Base-by-base conservation (phyloP, 2,113 vertebrate genomes). In the Nothobranchius kuhntae region DNA sequence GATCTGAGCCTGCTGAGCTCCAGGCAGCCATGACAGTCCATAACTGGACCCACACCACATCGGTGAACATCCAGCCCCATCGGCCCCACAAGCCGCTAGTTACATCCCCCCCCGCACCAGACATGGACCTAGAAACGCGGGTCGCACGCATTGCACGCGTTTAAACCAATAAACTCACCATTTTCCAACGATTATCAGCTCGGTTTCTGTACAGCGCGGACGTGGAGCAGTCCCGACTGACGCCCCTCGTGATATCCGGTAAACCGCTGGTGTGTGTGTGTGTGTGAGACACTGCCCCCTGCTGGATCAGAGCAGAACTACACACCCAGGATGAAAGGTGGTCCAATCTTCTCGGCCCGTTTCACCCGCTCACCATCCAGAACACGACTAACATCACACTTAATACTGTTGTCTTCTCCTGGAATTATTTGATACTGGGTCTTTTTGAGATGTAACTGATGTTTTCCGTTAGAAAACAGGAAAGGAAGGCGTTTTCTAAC, bases 21-120 rank as follows among this genome's bases (percentile, higher is more conserved):
- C 81, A 71, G 26, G 64, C 83, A 48, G 80, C 75, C 78, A 76
- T 36, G 21, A 21, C 12, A 57, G 86, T 45, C 89, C 89, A 90
- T n/a, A n/a, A n/a, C n/a, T n/a, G n/a, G n/a, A 21, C 21, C 21
- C 21, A 21, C 21, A 21, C 21, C 21, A 24, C 14, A 36, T 26
- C 54, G 24, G 53, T 62, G 9, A 75, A 61, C 71, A 91, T 91
- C 89, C 70, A 13, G 59, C 24, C 36, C 58, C 89, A 91, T 89
- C 87, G 40, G 48, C 0, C 24, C 8, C 51, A 15, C 14, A 53
- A 21, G 36, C 11, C 2, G 1, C 64, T 2, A 1, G 0, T 50
- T 47, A 66, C 44, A 7, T 17, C 0, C 2, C 21, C 1, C 4
- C 6, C 12, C 35, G 3, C 10, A 0, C 9, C 13, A 2, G 4